Evolutionary conservation across 2,888 invertebrate species (phyloP), one percentile per base, ranked within the genome.

Genomic region (Drosophila lutescens): DNA sequence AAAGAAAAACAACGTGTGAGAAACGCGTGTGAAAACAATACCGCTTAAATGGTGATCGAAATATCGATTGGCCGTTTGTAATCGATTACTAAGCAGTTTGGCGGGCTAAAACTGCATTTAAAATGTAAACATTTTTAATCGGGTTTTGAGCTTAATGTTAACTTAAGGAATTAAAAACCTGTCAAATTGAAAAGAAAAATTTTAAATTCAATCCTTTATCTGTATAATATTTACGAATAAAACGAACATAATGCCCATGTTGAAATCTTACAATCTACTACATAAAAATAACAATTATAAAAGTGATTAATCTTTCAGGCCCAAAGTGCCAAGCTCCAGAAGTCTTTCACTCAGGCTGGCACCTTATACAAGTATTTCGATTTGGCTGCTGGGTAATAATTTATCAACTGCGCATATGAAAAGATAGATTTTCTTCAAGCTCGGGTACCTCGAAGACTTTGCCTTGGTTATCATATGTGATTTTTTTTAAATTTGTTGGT

Each of bases 1-100:
- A 26, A 46, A 41, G 30, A 41, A 46, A 51, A 53, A 30, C 71
- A 86, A 76, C 88, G 88, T 78, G 83, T 26, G 26, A 26, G 26
- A 26, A 26, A 26, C 78, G 47, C 46, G 46, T 43, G 17, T 17
- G 9, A 32, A 32, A 32, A 32, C 30, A 32, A 36, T 36, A 41
- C 12, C 43, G 43, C 43, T 34, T 34, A 10, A 32, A 10, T 34
- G 32, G 20, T 43, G 5, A 17, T 43, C 12, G 20, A 12, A 12
- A 43, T 23, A 20, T 13, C 43, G 43, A 43, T 43, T 43, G 2
- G 0, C 7, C 13, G 13, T 2, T 17, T 2, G 10, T 1, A 10
- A 10, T 43, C 20, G 44, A 44, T 23, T 20, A 12, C 20, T 6
- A 10, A 20, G 6, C 7, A 7, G 13, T 23, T 44, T 44, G 44